A percentile compares a stretch with the other conserved stretches of the same genome.
Evolutionary conservation across 2,888 invertebrate genomes (phyloP).

Genomic region (Deroplatys truncata): DNA sequence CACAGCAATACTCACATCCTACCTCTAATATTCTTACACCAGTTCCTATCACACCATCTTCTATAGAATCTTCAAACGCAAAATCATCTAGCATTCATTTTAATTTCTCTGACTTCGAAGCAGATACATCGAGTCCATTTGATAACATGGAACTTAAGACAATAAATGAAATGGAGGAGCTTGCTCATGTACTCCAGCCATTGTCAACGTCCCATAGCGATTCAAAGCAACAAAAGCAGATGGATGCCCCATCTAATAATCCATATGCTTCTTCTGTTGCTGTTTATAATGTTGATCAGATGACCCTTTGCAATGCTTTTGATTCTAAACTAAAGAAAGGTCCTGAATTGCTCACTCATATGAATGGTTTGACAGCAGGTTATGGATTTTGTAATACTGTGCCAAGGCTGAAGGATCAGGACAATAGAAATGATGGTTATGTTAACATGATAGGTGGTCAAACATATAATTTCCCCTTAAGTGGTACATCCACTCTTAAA

Average conservation of each 20-base stretch:
- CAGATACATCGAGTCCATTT: conserved; percentile 88
- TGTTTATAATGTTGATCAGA: conserved; percentile 4
- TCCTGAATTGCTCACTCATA: conserved; percentile 1
- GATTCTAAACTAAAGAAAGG: conserved; percentile 12
- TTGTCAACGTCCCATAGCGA: conserved; percentile 13
- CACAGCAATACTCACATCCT: conserved; percentile 13
- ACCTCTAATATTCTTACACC: conserved; percentile 28
- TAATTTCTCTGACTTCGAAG: conserved; percentile 76
- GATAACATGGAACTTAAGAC: conserved; percentile 90
- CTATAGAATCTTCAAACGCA: background rate
- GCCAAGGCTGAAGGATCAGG: conserved; percentile 14
- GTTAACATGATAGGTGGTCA: background rate
- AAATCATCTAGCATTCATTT: conserved; percentile 35
- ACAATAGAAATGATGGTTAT: conserved; percentile 3
- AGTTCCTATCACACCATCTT: conserved; percentile 25
- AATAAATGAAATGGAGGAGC: conserved; percentile 85
- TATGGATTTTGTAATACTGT: conserved; percentile 23
- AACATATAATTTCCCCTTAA: background rate
- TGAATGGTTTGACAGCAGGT: conserved; percentile 24
- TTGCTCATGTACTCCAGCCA: conserved; percentile 66
- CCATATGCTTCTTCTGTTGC: background rate
- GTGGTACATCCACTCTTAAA: background rate
- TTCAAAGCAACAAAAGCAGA: background rate
- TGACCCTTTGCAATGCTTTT: conserved; percentile 3
- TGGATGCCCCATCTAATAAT: background rate